A percentile compares a stretch with the other conserved stretches of the same genome.
phyloP scores from a whole-genome alignment of 2,113 vertebrate species.

The Pachyramphus minor region DNA sequence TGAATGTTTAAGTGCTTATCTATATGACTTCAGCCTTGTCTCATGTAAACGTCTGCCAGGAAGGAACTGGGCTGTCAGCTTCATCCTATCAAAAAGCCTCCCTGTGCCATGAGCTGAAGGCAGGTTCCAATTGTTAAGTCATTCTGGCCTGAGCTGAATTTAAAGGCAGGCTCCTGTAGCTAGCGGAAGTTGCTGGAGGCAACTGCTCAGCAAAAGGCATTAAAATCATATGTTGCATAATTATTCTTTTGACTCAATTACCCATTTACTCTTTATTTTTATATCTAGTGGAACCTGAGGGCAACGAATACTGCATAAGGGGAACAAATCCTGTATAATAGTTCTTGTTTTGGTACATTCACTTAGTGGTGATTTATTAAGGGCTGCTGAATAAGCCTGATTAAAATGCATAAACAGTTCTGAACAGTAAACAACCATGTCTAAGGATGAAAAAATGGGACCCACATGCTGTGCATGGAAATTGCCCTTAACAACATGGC shows the following conservation, averaged over 20 bases:
- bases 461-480: constrained; percentile 99
- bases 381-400: constrained; percentile 81
- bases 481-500: constrained; percentile 95
- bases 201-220: constrained; percentile 53
- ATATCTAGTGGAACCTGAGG: constrained; percentile 53
- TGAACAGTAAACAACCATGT: constrained; percentile 95
- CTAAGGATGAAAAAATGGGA: constrained; percentile 86
- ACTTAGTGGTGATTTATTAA: constrained; percentile 84
- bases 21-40: constrained; percentile 51
- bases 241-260: constrained; percentile 67
- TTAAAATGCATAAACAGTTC: constrained; percentile 86
- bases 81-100: constrained; percentile 68
- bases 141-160: constrained; percentile 72
- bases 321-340: constrained; percentile 68
- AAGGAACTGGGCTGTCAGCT: constrained; percentile 73
- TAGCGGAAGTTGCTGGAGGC: constrained; percentile 66
- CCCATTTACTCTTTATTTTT: constrained; percentile 67
- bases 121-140: constrained; percentile 77
- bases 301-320: constrained; percentile 60
- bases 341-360: constrained; percentile 77
- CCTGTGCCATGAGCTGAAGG: constrained; percentile 65
- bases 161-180: constrained; percentile 71
- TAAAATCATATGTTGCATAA: constrained; percentile 67
- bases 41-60: constrained; percentile 60
- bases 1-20: constrained; percentile 67